These are phyloP conservation scores for Tupaia tana DNA, from an alignment of 2,113 vertebrate species.

Conservation along the genomic window DNA sequence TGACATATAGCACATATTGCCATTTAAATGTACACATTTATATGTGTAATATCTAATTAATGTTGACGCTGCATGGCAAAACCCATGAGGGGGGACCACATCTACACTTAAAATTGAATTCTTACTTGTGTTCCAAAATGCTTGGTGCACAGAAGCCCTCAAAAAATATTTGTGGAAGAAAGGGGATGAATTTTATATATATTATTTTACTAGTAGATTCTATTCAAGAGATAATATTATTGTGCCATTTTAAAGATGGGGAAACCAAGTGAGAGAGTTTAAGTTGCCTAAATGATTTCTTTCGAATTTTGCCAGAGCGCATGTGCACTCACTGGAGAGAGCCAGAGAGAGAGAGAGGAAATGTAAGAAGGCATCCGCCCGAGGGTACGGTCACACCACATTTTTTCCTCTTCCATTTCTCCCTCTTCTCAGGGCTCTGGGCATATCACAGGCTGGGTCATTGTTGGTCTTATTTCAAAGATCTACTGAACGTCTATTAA, in stretches of 20 bases:
- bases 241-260: slow-evolving; percentile 39
- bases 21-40: slow-evolving; percentile 24
- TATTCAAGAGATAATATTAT: background rate
- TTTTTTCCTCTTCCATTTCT: too few species aligned
- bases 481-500: background rate
- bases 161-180: slow-evolving; percentile 12
- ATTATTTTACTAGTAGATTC: background rate
- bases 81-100: background rate
- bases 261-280: slow-evolving; percentile 17
- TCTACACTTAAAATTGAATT: slow-evolving; percentile 4
- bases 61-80: background rate
- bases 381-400: too few species aligned
- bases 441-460: too few species aligned
- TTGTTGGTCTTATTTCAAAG: slow-evolving; percentile 3
- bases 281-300: slow-evolving; percentile 27
- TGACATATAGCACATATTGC: background rate
- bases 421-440: too few species aligned
- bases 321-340: too few species aligned
- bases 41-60: slow-evolving; percentile 12
- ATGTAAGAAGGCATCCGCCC: too few species aligned
- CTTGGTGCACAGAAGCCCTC: background rate
- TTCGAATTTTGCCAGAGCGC: too few species aligned
- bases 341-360: too few species aligned
- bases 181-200: background rate
- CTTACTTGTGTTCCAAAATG: slow-evolving; percentile 40